Evolutionary conservation across 1,140 invertebrate genomes (phyloP).

Genomic region (Stratiolaelaps scimitus): DNA sequence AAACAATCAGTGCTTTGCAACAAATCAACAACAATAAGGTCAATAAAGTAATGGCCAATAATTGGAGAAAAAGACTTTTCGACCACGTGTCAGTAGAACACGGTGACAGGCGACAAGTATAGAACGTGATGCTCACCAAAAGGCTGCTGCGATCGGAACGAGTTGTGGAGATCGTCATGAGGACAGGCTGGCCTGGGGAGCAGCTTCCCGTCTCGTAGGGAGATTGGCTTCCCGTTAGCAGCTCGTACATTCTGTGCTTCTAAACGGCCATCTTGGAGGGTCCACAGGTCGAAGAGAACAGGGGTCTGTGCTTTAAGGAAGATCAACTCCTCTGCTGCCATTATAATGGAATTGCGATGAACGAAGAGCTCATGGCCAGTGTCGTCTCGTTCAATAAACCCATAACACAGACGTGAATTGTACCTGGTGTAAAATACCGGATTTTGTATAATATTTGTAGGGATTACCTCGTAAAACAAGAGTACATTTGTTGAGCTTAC

Average conservation of each 20-base stretch:
- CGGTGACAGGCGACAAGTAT: neutral
- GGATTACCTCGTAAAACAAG: too few species aligned
- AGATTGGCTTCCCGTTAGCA: slow-evolving; percentile 18
- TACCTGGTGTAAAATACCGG: slow-evolving; percentile 8
- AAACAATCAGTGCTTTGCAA: too few species aligned
- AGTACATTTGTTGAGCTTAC: too few species aligned
- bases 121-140: neutral
- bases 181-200: neutral
- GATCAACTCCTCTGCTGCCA: slow-evolving; percentile 1
- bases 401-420: slow-evolving; percentile 18
- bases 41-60: neutral
- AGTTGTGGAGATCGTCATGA: neutral
- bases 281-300: slow-evolving; percentile 27
- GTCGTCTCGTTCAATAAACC: slow-evolving; percentile 15
- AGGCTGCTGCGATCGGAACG: neutral
- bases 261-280: slow-evolving; percentile 2
- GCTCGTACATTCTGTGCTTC: slow-evolving; percentile 17
- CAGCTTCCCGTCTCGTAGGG: neutral
- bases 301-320: slow-evolving; percentile 14
- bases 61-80: neutral
- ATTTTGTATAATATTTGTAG: too few species aligned
- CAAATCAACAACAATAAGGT: too few species aligned
- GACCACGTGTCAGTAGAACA: neutral
- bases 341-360: slow-evolving; percentile 20
- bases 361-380: slow-evolving; percentile 11